Base-by-base conservation (phyloP, 1,140 invertebrate genomes). In the Achroia grisella region DNA sequence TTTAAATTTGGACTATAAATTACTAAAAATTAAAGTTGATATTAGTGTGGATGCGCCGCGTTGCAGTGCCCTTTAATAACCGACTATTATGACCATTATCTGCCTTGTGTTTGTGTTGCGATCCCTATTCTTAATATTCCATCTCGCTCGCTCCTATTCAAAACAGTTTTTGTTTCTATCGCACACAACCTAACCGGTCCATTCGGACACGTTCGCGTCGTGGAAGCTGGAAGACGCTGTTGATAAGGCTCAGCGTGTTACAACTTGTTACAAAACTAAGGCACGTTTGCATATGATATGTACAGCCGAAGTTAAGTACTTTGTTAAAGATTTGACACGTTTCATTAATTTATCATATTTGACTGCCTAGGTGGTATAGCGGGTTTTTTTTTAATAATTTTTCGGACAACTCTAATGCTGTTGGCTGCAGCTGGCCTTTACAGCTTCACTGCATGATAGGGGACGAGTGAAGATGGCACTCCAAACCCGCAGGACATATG, bases 21-120 rank as follows among this genome's bases (percentile, higher is more conserved):
- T 8, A 2, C 9, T 11, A 30, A 4, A 8, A 9, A 0, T 4
- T 39, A 62, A 12, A 42, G 50, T 56, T 35, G 9, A 35, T 34
- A 48, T 48, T 56, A 10, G 37, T 14, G 6, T 42, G 37, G 17
- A 34, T 15, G 29, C 11, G 17, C 31, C 11, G 44, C 46, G 52
- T 42, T 48, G 39, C 10, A 33, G 35, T 39, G 32, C 56, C 48
- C 52, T 52, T 44, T 23, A 23, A 61, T 62, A 63, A 63, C 56
- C 58, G 68, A 58, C 62, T 63, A 57, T 67, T 62, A 14, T 42
- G 10, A 40, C 39, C 39, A 11, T 62, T 44, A 51, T 46, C 66
- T 52, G 42, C 37, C 50, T 56, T 53, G 53, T 63, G 58, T 71
- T 69, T 71, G 51, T 71, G 63, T 70, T 69, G 62, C 52, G 60